Conservation (phyloP, 2,113 vertebrate species). For the Aldabrachelys gigantea region DNA sequence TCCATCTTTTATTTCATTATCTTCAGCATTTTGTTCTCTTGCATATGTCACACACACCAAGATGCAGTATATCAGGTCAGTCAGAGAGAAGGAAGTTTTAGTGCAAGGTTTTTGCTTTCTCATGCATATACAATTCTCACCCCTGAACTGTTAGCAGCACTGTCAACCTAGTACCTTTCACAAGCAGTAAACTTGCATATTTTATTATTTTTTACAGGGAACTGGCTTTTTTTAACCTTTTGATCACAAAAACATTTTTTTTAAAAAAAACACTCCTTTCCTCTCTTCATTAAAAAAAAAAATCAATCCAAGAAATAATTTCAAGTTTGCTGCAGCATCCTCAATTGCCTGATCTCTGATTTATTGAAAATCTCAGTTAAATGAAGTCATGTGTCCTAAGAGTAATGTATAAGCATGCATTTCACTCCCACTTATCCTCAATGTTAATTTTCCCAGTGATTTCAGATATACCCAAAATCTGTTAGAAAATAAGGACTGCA, state of each 20-base stretch:
- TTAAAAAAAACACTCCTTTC: neutral
- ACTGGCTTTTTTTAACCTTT: neutral
- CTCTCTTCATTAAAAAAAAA: neutral
- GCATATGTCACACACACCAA: neutral
- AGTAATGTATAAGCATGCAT: neutral
- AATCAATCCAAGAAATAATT: neutral
- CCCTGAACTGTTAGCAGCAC: neutral
- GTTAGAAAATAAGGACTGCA: neutral
- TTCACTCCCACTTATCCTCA: neutral
- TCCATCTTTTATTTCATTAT: neutral
- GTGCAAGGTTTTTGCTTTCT: neutral
- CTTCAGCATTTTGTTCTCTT: neutral
- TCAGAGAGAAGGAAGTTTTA: neutral
- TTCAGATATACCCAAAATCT: neutral
- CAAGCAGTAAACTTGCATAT: neutral
- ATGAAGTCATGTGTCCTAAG: neutral
- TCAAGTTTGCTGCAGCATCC: neutral
- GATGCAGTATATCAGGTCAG: neutral
- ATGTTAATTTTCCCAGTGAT: neutral
- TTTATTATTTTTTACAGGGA: neutral
- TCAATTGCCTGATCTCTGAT: neutral
- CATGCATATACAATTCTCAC: neutral
- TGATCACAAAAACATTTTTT: neutral
- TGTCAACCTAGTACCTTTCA: neutral
- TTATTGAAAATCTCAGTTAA: neutral